Conservation (phyloP, 2,888 invertebrate genomes). For the Zeuzera pyrina region DNA sequence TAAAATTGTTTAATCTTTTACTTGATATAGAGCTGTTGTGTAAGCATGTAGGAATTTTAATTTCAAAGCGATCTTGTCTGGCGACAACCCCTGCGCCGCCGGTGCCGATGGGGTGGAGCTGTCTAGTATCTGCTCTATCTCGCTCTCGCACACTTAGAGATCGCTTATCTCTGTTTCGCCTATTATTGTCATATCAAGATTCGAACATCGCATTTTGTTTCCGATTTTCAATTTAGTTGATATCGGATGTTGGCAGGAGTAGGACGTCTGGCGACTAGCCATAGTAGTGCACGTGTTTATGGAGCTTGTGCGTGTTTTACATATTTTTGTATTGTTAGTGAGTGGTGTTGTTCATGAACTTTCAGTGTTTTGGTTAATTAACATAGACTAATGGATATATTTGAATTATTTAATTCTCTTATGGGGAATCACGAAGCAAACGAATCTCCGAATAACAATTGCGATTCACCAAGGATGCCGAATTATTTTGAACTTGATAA, state of each 20-base stretch:
- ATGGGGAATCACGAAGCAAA: slow-evolving; percentile 50
- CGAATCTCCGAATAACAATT: slow-evolving; percentile 23
- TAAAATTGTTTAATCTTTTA: slow-evolving; percentile 27
- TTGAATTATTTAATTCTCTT: slow-evolving; percentile 54
- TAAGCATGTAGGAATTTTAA: slow-evolving; percentile 58
- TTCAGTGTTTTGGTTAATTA: slow-evolving; percentile 1
- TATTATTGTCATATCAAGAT: slow-evolving; percentile 72
- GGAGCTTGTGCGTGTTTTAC: slow-evolving; percentile 35
- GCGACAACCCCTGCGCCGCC: slow-evolving; percentile 66
- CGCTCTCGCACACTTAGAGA: slow-evolving; percentile 31
- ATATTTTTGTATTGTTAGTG: slow-evolving; percentile 25
- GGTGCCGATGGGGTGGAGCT: slow-evolving; percentile 61
- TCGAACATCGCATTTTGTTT: slow-evolving; percentile 70
- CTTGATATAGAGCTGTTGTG: slow-evolving; percentile 30
- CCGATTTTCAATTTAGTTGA: slow-evolving; percentile 73
- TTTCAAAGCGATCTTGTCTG: slow-evolving; percentile 60
- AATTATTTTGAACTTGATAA: slow-evolving; percentile 65
- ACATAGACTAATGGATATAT: slow-evolving; percentile 46
- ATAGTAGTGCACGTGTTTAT: slow-evolving; percentile 51
- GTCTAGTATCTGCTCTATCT: slow-evolving; percentile 42
- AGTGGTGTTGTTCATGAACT: slow-evolving; percentile 14
- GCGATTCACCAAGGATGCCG: slow-evolving; percentile 53
- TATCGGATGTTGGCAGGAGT: slow-evolving; percentile 66
- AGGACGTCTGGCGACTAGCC: slow-evolving; percentile 62
- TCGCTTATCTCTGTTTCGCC: slow-evolving; percentile 56